Conservation (phyloP, 2,888 invertebrate species). For the Protula sp. region DNA sequence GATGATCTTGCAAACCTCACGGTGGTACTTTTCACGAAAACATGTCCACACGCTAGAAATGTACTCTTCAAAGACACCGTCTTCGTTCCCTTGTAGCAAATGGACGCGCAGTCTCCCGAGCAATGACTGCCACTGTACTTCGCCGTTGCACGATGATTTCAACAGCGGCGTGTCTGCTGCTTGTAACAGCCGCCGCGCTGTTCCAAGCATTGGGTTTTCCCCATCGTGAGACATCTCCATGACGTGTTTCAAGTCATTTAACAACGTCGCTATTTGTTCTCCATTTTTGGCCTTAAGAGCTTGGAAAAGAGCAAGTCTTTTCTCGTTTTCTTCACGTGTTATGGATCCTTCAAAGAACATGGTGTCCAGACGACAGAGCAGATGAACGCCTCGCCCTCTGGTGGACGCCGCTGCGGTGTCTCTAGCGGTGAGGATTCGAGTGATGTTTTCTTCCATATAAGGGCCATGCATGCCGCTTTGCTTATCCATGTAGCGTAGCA, state of each 20-base stretch:
- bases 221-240: conserved; percentile 14
- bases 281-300: conserved; percentile 22
- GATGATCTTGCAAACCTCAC: not conserved
- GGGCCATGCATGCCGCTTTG: conserved; percentile 32
- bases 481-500: conserved; percentile 26
- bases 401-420: conserved; percentile 26
- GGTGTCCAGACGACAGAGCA: conserved; percentile 28
- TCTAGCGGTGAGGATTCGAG: conserved; percentile 24
- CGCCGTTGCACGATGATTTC: not conserved
- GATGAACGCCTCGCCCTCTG: conserved; percentile 25
- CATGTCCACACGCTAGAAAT: not conserved
- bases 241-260: conserved; percentile 7
- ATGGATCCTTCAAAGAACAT: conserved; percentile 32
- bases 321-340: conserved; percentile 18
- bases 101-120: not conserved
- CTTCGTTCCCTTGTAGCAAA: not conserved
- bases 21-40: not conserved
- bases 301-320: conserved; percentile 23
- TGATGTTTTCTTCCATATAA: conserved; percentile 33
- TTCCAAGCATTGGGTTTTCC: conserved; percentile 16
- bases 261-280: not conserved
- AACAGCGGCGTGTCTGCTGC: conserved; percentile 3
- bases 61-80: not conserved
- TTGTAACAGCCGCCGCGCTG: conserved; percentile 21
- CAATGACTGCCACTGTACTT: not conserved